phyloP scores from a whole-genome alignment of 2,797 vertebrate species.

The Oreochromis grahami region DNA sequence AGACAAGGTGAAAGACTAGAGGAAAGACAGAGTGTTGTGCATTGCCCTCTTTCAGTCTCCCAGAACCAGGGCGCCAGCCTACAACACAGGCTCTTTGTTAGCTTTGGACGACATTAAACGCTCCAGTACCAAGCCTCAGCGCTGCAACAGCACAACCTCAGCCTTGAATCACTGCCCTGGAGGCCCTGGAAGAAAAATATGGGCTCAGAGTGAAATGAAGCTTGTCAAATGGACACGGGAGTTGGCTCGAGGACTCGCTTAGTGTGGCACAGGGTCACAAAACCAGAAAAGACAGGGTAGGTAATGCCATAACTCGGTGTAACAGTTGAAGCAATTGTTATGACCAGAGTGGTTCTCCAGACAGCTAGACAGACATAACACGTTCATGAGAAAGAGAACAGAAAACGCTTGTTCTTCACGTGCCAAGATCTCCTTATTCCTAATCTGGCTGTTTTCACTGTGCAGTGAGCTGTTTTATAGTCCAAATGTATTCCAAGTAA shows the following conservation, averaged over 20 bases:
- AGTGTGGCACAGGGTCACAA: conserved; percentile 58
- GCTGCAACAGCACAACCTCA: conserved; percentile 57
- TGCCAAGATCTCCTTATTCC: conserved; percentile 41
- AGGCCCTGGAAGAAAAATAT: conserved; percentile 67
- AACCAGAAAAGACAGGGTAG: conserved; percentile 41
- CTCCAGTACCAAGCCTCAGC: conserved; percentile 64
- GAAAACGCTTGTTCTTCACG: conserved; percentile 40
- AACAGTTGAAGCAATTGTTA: conserved; percentile 60
- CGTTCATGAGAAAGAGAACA: conserved; percentile 32
- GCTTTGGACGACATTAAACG: conserved; percentile 72
- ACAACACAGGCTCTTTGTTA: conserved; percentile 73
- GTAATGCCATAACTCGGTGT: conserved; percentile 51
- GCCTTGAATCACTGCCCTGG: conserved; percentile 63
- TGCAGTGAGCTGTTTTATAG: conserved; percentile 42
- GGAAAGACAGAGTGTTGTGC: conserved; percentile 45
- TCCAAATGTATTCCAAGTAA: conserved; percentile 41
- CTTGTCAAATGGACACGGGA: conserved; percentile 72
- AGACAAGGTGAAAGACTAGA: conserved; percentile 29
- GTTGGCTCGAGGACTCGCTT: conserved; percentile 54
- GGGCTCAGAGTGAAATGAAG: conserved; percentile 70
- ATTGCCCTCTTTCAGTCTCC: conserved; percentile 67
- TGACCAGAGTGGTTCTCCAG: conserved; percentile 53
- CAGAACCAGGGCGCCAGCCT: conserved; percentile 66
- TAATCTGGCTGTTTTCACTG: conserved; percentile 17
- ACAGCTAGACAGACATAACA: conserved; percentile 54